Evolutionary conservation across 30 jellyfish, hydroid and myxozoan species (phyloP), one percentile per base, ranked within the genome.

Genomic region (Calvadosia cruxmelitensis): DNA sequence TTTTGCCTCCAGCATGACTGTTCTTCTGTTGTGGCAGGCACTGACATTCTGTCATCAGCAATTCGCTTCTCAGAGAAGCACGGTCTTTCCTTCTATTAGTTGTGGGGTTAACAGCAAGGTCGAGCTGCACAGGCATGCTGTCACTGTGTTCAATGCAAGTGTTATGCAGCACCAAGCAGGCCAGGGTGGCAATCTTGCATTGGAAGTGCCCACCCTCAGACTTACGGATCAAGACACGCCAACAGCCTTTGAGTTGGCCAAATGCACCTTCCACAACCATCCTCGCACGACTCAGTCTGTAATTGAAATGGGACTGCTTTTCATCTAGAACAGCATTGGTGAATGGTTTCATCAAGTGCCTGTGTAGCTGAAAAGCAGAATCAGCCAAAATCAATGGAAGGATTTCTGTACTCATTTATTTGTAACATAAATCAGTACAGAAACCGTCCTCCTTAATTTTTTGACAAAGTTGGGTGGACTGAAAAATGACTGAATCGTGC

Each of bases 221-320:
- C 68, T 72, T 73, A 28, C 62, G 23, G 51, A 72, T 10, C 27
- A 81, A 63, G n/a, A 63, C 35, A 20, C 87, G 48, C 83, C 83
- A 73, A 12, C 93, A 29, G 28, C 87, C 84, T 66, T 73, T 81
- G 72, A 81, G 69, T n/a, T n/a, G n/a, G n/a, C n/a, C n/a, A n/a
- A n/a, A n/a, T n/a, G n/a, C n/a, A n/a, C n/a, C n/a, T n/a, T 82
- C 92, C 33, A 77, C 75, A 25, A 68, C 89, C 84, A 82, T 62
- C 33, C 84, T 25, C 53, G 94, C 94, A 31, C 94, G 90, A 65
- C 94, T 74, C 63, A 70, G 80, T 75, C 94, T 31, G 76, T 82
- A 82, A 75, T 82, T 74, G 78, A 82, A 82, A 68, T 82, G 64
- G 27, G 84, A 34, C 82, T 82, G 86, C 50, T 70, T 53, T 33